These are phyloP conservation scores for Heliconius aoede DNA, from an alignment of 2,888 invertebrate genomes.

Conservation along the genomic window DNA sequence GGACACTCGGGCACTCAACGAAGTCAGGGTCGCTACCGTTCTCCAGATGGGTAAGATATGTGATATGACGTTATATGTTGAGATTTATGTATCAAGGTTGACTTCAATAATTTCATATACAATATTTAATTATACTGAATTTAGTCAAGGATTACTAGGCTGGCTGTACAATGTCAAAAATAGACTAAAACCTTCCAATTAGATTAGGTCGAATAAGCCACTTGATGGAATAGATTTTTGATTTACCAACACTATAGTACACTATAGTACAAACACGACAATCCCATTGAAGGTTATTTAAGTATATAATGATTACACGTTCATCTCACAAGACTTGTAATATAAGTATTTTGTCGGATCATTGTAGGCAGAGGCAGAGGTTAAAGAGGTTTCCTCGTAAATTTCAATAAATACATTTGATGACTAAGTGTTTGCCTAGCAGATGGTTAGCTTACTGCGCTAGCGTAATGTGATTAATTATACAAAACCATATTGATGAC, in stretches of 20 bases:
- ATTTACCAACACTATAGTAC: background rate
- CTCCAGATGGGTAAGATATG: conserved; percentile 86
- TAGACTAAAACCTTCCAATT: conserved; percentile 1
- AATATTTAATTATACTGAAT: background rate
- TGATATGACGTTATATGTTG: background rate
- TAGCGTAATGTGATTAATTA: conserved; percentile 25
- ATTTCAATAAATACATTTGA: conserved; percentile 43
- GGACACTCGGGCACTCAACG: conserved; percentile 75
- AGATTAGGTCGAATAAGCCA: conserved; percentile 11
- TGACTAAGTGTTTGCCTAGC: conserved; percentile 46
- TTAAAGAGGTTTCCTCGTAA: conserved; percentile 46
- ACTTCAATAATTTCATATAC: background rate
- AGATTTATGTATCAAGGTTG: background rate
- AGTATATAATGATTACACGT: conserved; percentile 3
- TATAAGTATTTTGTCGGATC: conserved; percentile 27
- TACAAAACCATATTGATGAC: conserved; percentile 22
- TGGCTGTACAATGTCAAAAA: background rate
- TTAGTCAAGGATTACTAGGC: background rate
- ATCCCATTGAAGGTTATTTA: conserved; percentile 3
- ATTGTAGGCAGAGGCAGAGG: conserved; percentile 34
- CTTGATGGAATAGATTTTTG: background rate
- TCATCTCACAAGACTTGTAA: conserved; percentile 28
- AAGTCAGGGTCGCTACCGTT: conserved; percentile 90
- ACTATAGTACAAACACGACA: background rate
- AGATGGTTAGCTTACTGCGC: conserved; percentile 42